Conservation (phyloP, 1,140 invertebrate genomes). For the Procambarus virginalis region DNA sequence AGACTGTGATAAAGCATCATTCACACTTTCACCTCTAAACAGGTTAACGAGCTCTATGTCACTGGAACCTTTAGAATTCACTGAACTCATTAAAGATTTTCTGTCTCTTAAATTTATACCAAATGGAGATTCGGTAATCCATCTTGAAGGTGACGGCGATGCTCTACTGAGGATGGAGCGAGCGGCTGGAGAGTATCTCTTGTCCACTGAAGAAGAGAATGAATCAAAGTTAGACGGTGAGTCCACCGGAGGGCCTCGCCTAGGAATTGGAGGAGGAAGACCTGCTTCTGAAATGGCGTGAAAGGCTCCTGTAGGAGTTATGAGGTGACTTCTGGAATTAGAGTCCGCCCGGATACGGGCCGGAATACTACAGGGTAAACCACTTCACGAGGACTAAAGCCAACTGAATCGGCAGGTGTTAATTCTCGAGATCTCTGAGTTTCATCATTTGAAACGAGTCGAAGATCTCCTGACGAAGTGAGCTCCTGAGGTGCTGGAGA, state of each 20-base stretch:
- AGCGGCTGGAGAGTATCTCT: not conserved
- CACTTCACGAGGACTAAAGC: not conserved
- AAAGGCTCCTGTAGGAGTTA: slow-evolving; percentile 21
- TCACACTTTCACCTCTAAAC: slow-evolving; percentile 8
- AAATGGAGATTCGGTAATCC: slow-evolving; percentile 9
- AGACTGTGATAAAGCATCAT: not conserved
- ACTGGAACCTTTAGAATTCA: slow-evolving; percentile 39
- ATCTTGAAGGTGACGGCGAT: slow-evolving; percentile 16
- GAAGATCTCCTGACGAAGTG: not conserved
- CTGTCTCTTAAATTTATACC: slow-evolving; percentile 9
- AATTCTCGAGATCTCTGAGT: not conserved
- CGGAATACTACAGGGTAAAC: not conserved
- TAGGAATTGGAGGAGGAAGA: slow-evolving; percentile 35
- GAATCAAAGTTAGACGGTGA: not conserved
- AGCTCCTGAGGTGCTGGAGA: not conserved
- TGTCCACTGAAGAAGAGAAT: not conserved
- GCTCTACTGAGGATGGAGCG: not conserved
- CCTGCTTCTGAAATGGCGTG: slow-evolving; percentile 21
- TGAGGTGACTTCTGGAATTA: not conserved
- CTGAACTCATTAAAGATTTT: slow-evolving; percentile 36
- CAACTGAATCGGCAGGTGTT: not conserved
- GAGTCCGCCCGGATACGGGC: slow-evolving; percentile 1
- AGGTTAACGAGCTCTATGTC: slow-evolving; percentile 52
- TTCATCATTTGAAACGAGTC: not conserved
- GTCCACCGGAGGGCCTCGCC: slow-evolving; percentile 19